Base-by-base conservation (phyloP, 1,140 invertebrate species). In the Telenomus remus region DNA sequence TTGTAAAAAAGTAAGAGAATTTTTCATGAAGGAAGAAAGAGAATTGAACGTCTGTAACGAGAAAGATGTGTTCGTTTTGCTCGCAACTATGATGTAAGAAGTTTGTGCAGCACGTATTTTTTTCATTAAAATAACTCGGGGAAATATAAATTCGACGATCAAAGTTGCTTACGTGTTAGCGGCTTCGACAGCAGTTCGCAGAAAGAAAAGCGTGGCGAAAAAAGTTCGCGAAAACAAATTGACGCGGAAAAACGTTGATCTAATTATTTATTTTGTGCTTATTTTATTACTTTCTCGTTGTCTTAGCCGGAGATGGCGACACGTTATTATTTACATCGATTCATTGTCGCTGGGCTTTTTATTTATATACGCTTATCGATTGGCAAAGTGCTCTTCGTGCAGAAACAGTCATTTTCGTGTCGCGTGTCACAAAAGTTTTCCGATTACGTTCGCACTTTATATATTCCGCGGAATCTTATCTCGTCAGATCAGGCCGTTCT, bases 61-160 rank as follows among this genome's bases (percentile, higher is more conserved):
- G 19, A 27, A 27, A 27, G 19, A 27, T 27, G 19, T 27, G 19
- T 27, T 27, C 19, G 19, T 27, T 27, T 27, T 27, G 1, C 19
- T 27, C 19, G 19, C 19, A 27, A 27, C 19, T 27, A 35, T 5
- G 35, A 42, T 19, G 56, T 42, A 54, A 54, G 49, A 63, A 65
- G 44, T 65, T 70, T 50, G 48, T 61, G 34, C 66, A 12, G 57
- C 56, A 50, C 50, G 57, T 55, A 70, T 70, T 43, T 70, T 70
- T 70, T 70, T 70, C 51, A 70, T 70, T 70, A 70, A 70, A 70
- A 63, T 61, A 70, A 60, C 49, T 69, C 19, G 19, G n/a, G 56
- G 12, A 60, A 69, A 60, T 69, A 69, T 69, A 60, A 60, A 69
- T 69, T 69, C 51, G 34, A 43, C 34, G 56, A 69, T 60, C 50